phyloP scores from a whole-genome alignment of 2,888 invertebrate genomes.

The Idaea dimidiata region DNA sequence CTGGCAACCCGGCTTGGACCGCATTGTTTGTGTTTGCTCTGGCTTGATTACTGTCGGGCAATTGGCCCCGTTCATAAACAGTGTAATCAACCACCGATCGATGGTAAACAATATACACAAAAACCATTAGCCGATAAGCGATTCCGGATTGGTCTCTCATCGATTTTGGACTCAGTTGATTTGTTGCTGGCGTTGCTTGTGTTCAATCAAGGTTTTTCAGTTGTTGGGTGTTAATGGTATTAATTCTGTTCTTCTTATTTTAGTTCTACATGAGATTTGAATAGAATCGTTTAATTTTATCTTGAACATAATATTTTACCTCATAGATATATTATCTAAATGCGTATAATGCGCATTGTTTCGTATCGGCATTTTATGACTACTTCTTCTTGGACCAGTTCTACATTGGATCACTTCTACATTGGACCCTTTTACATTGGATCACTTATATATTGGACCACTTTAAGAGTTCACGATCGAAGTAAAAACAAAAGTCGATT shows the following conservation, averaged over 20 bases:
- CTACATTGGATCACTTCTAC: too few species aligned
- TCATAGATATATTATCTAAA: too few species aligned
- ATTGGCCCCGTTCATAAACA: conserved; percentile 32
- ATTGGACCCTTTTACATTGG: too few species aligned
- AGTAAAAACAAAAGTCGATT: too few species aligned
- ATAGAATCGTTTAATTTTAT: too few species aligned
- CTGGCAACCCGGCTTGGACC: conserved; percentile 24
- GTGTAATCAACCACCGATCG: conserved; percentile 35
- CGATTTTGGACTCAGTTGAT: conserved; percentile 25
- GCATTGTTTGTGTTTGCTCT: conserved; percentile 29
- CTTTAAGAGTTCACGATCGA: too few species aligned
- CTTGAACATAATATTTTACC: too few species aligned
- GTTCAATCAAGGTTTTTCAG: neutral
- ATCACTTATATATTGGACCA: too few species aligned
- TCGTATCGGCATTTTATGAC: too few species aligned
- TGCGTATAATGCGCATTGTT: too few species aligned
- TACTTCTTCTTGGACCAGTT: too few species aligned
- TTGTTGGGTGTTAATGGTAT: conserved; percentile 12
- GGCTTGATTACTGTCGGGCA: conserved; percentile 27
- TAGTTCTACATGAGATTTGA: too few species aligned
- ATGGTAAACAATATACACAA: conserved; percentile 43
- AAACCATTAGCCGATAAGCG: conserved; percentile 40
- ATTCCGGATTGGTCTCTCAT: conserved; percentile 33
- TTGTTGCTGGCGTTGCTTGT: conserved; percentile 6
- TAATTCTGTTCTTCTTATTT: neutral